Base-by-base conservation (phyloP, 2,888 invertebrate species). In the Oscheius onirici region DNA sequence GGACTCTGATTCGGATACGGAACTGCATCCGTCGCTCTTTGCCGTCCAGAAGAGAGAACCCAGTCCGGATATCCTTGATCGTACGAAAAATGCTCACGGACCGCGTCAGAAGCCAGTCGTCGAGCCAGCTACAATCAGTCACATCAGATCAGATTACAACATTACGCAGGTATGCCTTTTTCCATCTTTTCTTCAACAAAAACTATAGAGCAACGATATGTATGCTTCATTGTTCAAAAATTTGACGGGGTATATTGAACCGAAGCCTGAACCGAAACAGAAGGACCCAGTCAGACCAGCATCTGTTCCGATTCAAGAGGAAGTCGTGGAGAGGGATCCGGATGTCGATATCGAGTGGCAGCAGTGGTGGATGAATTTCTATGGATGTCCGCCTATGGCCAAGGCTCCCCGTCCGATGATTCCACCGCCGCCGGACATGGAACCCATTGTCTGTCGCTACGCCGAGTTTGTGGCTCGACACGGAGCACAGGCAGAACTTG, bases 401-500 rank as follows among this genome's bases (percentile, higher is more conserved):
- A 65, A 67, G 20, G 75, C 73, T 10, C 79, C 80, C 22, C 73
- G 71, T 24, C 77, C 82, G 6, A 63, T 75, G 41, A 71, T 86
- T 11, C 88, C 89, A 1, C 96, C 96, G 0, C 92, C 94, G 0
- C 92, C 92, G 3, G 94, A 94, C 82, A 90, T 93, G 0, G 92
- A 93, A 86, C 91, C 93, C 22, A 93, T 97, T 10, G 93, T 99
- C 71, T 95, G 96, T 88, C 95, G 96, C 89, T 95, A 97, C 92
- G 97, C 97, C 0, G 92, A 92, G 77, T 97, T 97, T 88, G 97
- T 99, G 0, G 93, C 94, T 0, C 94, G 95, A 83, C 97, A 97
- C 89, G 99, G 97, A 0, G 92, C 92, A 69, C 93, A 94, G 84
- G 97, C 97, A 88, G 97, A 97, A 83, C 85, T 85, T 40, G 92